phyloP scores from a whole-genome alignment of 2,113 vertebrate genomes.

The Oophaga pumilio region DNA sequence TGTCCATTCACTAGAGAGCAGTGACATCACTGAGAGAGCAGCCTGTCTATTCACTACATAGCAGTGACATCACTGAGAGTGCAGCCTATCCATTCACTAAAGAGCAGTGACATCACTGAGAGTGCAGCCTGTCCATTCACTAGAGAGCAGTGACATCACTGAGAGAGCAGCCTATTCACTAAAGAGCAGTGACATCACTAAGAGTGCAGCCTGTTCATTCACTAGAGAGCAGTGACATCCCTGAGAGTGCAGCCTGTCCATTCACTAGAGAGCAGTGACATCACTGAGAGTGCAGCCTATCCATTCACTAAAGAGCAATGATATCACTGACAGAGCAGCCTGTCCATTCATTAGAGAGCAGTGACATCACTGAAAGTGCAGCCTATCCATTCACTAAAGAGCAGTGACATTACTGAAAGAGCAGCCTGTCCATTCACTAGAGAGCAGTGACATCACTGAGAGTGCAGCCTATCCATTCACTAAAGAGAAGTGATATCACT shows the following conservation, averaged over 20 bases:
- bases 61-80: background rate
- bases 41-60: background rate
- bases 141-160: background rate
- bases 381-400: background rate
- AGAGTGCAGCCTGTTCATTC: too few species aligned
- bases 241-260: too few species aligned
- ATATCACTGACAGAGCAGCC: background rate
- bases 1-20: background rate
- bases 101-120: background rate
- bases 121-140: background rate
- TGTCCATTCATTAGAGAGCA: background rate
- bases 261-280: too few species aligned
- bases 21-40: background rate
- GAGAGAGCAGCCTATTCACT: too few species aligned
- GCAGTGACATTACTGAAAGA: too few species aligned
- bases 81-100: background rate
- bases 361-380: background rate
- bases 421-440: background rate
- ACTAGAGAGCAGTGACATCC: background rate
- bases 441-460: background rate
- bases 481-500: background rate
- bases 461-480: background rate
- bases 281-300: too few species aligned
- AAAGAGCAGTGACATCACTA: too few species aligned
- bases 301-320: too few species aligned